These are phyloP conservation scores for Acanthoscelides obtectus DNA, from an alignment of 2,888 invertebrate genomes.

Conservation along the genomic window DNA sequence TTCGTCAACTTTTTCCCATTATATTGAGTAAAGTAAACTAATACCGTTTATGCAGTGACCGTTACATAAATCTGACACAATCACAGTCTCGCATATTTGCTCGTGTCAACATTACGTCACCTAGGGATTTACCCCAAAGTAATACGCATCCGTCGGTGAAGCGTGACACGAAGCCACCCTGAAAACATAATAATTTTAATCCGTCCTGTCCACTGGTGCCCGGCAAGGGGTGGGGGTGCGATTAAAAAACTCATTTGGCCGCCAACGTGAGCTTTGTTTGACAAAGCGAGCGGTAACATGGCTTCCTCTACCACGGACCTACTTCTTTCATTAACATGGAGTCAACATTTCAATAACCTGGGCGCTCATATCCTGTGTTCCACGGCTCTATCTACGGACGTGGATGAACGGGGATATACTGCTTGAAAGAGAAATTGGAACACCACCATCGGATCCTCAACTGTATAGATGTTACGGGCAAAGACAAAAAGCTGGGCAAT, in stretches of 20 bases:
- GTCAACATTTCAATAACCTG: conserved; percentile 47
- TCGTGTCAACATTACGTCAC: background rate
- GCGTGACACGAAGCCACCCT: background rate
- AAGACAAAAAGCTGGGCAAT: too few species aligned
- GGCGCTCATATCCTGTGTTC: conserved; percentile 38
- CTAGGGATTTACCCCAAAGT: background rate
- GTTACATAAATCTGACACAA: background rate
- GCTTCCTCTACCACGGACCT: conserved; percentile 34
- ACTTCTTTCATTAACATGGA: conserved; percentile 46
- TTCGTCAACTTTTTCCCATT: too few species aligned
- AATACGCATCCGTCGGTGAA: background rate
- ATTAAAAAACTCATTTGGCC: conserved; percentile 47
- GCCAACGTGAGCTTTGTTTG: conserved; percentile 36
- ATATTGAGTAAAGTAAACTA: background rate
- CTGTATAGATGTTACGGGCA: too few species aligned
- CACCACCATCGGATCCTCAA: too few species aligned
- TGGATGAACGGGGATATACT: background rate
- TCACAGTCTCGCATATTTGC: background rate
- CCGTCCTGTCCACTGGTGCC: conserved; percentile 4
- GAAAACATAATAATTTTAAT: background rate
- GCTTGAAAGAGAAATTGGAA: background rate
- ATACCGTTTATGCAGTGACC: background rate
- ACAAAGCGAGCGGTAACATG: conserved; percentile 27
- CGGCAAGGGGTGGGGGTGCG: conserved; percentile 19
- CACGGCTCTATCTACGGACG: background rate